Base-by-base conservation (phyloP, 1,140 invertebrate genomes). In the Campoletis sonorensis region DNA sequence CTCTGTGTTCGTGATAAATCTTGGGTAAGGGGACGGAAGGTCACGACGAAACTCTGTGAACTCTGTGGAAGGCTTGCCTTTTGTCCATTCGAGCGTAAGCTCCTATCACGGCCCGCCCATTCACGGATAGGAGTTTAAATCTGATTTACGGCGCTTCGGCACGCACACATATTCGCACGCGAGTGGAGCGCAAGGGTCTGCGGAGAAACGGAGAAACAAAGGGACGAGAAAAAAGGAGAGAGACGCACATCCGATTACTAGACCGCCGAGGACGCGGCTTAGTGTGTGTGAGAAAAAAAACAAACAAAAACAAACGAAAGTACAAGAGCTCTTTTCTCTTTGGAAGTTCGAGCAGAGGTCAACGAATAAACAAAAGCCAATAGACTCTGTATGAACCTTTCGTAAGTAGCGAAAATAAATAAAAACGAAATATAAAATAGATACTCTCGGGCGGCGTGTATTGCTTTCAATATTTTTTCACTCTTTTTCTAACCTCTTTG, bases 71-170 rank as follows among this genome's bases (percentile, higher is more conserved):
- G 27, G 67, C 67, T 70, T 70, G 13, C 67, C 26, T 70, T 33
- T 70, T 70, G 67, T 33, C 67, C 67, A 33, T 30, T 70, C 27
- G 30, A 70, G 5, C 67, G 67, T 70, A 70, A 70, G 30, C 67
- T 70, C 67, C 67, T 70, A 70, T 70, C 67, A 70, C 67, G 27
- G 16, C 15, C 67, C 27, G 37, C 18, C 67, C 67, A 70, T 70
- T 70, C 67, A 70, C 18, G 30, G 67, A 70, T 70, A 33, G 30
- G 27, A 70, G 67, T 33, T 70, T 70, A 70, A 70, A 70, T 70
- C 30, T 70, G 67, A 70, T 70, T 70, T 21, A 70, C 67, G 67
- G 15, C 27, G 15, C 30, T 70, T 33, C 27, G 13, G 30, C 67
- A 33, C 67, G 30, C 30, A 33, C 30, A 70, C 67, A 70, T 21